Evolutionary conservation across 2,888 invertebrate genomes (phyloP).

Genomic region (Meliscaeva auricollis): DNA sequence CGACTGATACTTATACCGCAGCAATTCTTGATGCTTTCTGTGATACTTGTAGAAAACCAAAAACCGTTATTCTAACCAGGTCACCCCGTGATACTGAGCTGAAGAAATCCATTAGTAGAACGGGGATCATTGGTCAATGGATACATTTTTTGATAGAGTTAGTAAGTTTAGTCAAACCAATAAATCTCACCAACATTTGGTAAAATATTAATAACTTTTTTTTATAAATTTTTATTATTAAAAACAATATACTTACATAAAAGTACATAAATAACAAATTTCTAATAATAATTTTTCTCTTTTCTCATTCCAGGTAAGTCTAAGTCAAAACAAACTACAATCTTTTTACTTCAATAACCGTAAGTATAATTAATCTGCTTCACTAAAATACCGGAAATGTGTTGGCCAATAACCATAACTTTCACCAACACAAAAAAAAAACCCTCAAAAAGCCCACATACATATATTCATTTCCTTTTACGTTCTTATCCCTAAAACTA

Average conservation of each 20-base stretch:
- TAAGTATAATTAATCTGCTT: conserved; percentile 41
- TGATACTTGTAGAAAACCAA: too few species aligned
- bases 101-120: too few species aligned
- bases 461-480: neutral
- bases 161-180: too few species aligned
- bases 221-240: too few species aligned
- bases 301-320: conserved; percentile 61
- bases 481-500: neutral
- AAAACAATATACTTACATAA: neutral
- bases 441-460: conserved; percentile 16
- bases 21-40: too few species aligned
- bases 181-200: too few species aligned
- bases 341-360: neutral
- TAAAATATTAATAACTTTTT: too few species aligned
- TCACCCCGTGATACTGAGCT: too few species aligned
- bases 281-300: neutral
- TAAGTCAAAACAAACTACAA: neutral
- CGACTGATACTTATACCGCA: too few species aligned
- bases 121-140: too few species aligned
- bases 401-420: neutral
- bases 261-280: neutral
- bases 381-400: conserved; percentile 15
- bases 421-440: neutral
- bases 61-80: too few species aligned
- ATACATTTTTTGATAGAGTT: too few species aligned